These are phyloP conservation scores for Oenanthe melanoleuca DNA, from an alignment of 2,113 vertebrate genomes.

Conservation along the genomic window DNA sequence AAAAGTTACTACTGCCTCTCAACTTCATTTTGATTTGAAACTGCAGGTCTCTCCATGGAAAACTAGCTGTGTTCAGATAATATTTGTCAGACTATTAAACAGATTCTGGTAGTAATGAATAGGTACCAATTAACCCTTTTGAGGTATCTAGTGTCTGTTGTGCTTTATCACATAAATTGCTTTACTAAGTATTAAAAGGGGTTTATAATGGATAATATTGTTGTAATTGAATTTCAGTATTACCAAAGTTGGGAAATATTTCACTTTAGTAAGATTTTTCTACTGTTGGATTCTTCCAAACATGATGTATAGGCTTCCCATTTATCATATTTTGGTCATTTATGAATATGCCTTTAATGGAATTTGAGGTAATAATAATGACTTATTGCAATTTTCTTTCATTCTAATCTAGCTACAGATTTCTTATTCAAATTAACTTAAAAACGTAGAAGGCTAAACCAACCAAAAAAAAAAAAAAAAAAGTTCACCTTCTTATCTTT, in stretches of 20 bases:
- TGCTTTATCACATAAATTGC: not conserved
- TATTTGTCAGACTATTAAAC: not conserved
- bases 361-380: not conserved
- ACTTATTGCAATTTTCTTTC: not conserved
- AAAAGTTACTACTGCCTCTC: not conserved
- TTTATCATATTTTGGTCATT: not conserved
- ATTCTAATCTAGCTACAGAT: not conserved
- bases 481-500: not conserved
- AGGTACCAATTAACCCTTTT: not conserved
- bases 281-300: not conserved
- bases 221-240: not conserved
- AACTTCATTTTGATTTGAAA: constrained; percentile 2
- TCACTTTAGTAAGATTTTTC: not conserved
- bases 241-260: not conserved
- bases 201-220: not conserved
- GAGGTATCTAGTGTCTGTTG: not conserved
- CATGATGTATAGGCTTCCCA: not conserved
- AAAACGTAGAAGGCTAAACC: not conserved
- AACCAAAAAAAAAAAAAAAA: not conserved
- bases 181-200: not conserved
- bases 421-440: not conserved
- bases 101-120: not conserved
- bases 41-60: not conserved
- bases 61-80: not conserved
- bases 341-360: not conserved